phyloP scores from a whole-genome alignment of 2,113 vertebrate species.

The Phylloscopus trochiloides region DNA sequence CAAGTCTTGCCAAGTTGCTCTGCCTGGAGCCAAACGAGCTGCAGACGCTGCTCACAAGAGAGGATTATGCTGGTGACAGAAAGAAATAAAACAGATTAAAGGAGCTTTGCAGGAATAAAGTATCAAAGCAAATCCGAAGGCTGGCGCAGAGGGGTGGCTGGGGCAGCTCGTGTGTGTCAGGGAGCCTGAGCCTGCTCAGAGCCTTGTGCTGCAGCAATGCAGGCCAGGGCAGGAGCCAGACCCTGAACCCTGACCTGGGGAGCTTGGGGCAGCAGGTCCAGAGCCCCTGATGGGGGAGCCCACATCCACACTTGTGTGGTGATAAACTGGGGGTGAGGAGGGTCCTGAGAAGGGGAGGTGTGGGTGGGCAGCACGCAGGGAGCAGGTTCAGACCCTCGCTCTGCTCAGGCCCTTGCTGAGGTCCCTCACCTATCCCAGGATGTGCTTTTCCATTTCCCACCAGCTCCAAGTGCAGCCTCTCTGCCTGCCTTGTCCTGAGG shows the following conservation, averaged over 20 bases:
- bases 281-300: neutral
- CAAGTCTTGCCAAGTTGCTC: neutral
- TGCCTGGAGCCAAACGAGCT: neutral
- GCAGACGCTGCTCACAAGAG: neutral
- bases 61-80: neutral
- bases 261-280: neutral
- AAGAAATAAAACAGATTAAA: neutral
- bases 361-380: neutral
- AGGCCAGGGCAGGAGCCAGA: neutral
- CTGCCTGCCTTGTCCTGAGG: too few species aligned
- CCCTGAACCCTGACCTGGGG: fast-evolving
- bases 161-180: neutral
- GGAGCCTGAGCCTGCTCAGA: fast-evolving
- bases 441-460: neutral
- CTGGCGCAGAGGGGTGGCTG: neutral
- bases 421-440: fast-evolving
- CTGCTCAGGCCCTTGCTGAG: neutral
- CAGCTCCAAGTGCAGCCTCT: neutral
- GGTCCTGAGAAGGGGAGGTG: neutral
- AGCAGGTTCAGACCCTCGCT: too few species aligned
- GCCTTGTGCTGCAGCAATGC: neutral
- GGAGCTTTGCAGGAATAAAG: neutral
- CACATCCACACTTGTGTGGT: neutral
- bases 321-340: neutral
- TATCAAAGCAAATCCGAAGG: neutral